Conservation (phyloP, 2,888 invertebrate species). For the Rapana venosa region DNA sequence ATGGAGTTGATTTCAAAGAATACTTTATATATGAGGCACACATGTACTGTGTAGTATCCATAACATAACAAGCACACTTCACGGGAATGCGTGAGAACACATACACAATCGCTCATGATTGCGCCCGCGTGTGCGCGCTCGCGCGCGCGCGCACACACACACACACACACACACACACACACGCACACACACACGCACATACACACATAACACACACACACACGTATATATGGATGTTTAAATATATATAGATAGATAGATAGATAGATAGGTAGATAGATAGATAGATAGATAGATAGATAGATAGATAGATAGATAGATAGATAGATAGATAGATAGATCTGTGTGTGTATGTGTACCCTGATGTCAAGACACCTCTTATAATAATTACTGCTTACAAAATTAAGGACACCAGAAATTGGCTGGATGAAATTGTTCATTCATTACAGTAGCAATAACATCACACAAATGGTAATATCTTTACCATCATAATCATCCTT, state of each 20-base stretch:
- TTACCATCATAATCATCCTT: neutral
- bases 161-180: conserved; percentile 14
- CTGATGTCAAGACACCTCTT: too few relatives aligned
- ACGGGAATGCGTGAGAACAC: neutral
- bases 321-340: neutral
- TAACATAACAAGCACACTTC: neutral
- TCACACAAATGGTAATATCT: neutral
- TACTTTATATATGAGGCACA: too few relatives aligned
- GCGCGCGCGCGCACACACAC: neutral
- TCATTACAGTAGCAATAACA: neutral
- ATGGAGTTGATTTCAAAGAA: too few relatives aligned
- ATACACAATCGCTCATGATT: neutral
- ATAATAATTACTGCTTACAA: too few relatives aligned
- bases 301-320: neutral
- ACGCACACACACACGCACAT: neutral
- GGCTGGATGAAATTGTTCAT: neutral
- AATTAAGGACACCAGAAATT: neutral
- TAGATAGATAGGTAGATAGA: too few relatives aligned
- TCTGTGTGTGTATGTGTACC: too few relatives aligned
- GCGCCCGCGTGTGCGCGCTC: neutral
- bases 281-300: too few relatives aligned
- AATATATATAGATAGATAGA: too few relatives aligned
- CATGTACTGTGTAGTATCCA: too few relatives aligned
- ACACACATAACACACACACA: too few relatives aligned
- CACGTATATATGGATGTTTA: neutral